Conservation (phyloP, 2,113 vertebrate genomes). For the Nyctereutes procyonoides region DNA sequence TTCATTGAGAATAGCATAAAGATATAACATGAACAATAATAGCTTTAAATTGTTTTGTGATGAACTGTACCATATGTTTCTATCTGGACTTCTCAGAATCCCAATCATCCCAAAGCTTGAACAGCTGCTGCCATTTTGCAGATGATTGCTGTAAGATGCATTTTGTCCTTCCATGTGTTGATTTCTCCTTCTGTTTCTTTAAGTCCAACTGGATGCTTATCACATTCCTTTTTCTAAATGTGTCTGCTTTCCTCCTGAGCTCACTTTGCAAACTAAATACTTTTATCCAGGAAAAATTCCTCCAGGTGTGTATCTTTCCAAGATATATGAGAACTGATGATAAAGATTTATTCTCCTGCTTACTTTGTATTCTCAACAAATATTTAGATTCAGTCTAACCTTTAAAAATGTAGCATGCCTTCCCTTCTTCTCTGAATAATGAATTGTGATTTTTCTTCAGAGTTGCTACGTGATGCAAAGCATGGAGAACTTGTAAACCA, state of each 20-base stretch:
- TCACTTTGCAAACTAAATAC: constrained; percentile 24
- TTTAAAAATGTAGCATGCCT: constrained; percentile 7
- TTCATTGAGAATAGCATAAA: constrained; percentile 52
- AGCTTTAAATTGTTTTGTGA: constrained; percentile 39
- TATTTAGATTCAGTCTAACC: background rate
- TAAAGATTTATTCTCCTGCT: background rate
- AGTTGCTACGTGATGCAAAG: background rate
- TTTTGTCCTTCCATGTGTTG: constrained; percentile 37
- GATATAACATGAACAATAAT: constrained; percentile 41
- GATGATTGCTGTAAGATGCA: constrained; percentile 47
- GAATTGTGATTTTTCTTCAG: background rate
- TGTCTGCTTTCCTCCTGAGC: background rate
- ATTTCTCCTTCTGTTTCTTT: constrained; percentile 54
- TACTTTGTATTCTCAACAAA: constrained; percentile 34
- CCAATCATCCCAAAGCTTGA: constrained; percentile 32
- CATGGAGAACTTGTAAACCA: background rate
- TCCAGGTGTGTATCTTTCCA: constrained; percentile 10
- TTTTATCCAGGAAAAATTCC: background rate
- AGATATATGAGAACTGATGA: background rate
- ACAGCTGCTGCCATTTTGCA: constrained; percentile 70
- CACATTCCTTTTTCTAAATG: background rate
- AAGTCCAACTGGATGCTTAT: background rate
- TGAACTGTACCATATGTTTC: constrained; percentile 69
- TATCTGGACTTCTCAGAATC: constrained; percentile 69
- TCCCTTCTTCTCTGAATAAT: background rate